Evolutionary conservation across 2,888 invertebrate genomes (phyloP).

Genomic region (Drosophila yooni): DNA sequence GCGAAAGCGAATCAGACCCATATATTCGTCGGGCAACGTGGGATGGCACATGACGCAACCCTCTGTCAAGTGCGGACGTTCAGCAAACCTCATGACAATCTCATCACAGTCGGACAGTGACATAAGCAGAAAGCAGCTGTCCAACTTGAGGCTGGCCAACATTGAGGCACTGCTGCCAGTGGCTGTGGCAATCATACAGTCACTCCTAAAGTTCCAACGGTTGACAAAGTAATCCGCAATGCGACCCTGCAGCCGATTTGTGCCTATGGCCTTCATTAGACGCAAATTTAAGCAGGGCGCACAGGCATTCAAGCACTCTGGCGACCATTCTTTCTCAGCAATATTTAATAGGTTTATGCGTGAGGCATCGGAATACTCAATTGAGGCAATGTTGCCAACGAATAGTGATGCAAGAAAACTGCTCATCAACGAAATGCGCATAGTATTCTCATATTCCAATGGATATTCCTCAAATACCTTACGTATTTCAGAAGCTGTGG

Average conservation of each 20-base stretch:
- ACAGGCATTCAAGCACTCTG: constrained; percentile 89
- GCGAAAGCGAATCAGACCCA: constrained; percentile 94
- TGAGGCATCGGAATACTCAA: constrained; percentile 56
- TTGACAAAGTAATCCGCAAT: constrained; percentile 92
- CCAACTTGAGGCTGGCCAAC: constrained; percentile 91
- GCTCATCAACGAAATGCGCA: constrained; percentile 58
- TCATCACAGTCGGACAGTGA: constrained; percentile 96
- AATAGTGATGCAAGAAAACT: constrained; percentile 63
- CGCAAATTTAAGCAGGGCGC: constrained; percentile 89
- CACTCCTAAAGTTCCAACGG: constrained; percentile 92
- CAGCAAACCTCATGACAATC: constrained; percentile 90
- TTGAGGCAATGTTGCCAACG: constrained; percentile 60
- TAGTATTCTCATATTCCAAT: constrained; percentile 31
- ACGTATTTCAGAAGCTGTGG: constrained; percentile 54
- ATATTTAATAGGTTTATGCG: constrained; percentile 89
- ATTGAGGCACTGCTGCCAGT: constrained; percentile 97
- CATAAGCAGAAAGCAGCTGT: constrained; percentile 91
- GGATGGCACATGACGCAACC: constrained; percentile 95
- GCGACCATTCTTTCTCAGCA: constrained; percentile 89
- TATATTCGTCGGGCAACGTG: constrained; percentile 89
- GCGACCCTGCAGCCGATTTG: constrained; percentile 89
- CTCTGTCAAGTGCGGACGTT: constrained; percentile 88
- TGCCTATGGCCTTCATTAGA: constrained; percentile 90
- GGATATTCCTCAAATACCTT: constrained; percentile 30
- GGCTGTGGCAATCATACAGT: constrained; percentile 92